These are phyloP conservation scores for Phytoseiulus persimilis DNA, from an alignment of 2,888 invertebrate genomes.

Conservation along the genomic window DNA sequence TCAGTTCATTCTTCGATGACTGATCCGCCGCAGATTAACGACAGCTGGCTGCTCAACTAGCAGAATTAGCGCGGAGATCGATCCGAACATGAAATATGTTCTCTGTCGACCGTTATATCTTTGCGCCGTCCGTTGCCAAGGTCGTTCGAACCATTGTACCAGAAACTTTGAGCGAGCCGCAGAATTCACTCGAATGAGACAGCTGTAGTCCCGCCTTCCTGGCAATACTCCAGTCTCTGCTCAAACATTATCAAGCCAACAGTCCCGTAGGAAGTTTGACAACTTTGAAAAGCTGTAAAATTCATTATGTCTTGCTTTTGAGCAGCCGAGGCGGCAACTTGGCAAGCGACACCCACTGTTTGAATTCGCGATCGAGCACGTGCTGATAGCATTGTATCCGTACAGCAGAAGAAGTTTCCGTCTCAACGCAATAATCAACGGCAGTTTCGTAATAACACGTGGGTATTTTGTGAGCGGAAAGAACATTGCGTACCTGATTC, in stretches of 20 bases:
- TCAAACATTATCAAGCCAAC: neutral
- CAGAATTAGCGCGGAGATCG: neutral
- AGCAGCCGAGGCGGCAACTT: neutral
- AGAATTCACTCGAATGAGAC: neutral
- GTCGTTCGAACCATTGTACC: neutral
- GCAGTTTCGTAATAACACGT: too few relatives aligned
- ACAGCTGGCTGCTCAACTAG: neutral
- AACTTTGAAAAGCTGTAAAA: neutral
- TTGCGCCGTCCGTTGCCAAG: neutral
- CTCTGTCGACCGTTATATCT: neutral
- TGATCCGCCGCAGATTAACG: too few relatives aligned
- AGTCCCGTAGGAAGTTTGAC: neutral
- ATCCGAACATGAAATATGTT: neutral
- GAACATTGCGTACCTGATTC: too few relatives aligned
- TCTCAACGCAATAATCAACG: too few relatives aligned
- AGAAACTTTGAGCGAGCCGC: neutral
- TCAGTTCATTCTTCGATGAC: too few relatives aligned
- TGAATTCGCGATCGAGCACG: neutral
- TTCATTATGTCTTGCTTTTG: neutral
- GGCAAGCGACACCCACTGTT: neutral
- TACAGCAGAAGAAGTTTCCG: neutral
- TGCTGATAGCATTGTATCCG: neutral
- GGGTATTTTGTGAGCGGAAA: too few relatives aligned
- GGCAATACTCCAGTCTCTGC: neutral
- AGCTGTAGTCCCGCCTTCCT: neutral